Evolutionary conservation across 2,797 vertebrate genomes (phyloP), one percentile per base, ranked within the genome.

Genomic region (Platyrinchus mystaceus): DNA sequence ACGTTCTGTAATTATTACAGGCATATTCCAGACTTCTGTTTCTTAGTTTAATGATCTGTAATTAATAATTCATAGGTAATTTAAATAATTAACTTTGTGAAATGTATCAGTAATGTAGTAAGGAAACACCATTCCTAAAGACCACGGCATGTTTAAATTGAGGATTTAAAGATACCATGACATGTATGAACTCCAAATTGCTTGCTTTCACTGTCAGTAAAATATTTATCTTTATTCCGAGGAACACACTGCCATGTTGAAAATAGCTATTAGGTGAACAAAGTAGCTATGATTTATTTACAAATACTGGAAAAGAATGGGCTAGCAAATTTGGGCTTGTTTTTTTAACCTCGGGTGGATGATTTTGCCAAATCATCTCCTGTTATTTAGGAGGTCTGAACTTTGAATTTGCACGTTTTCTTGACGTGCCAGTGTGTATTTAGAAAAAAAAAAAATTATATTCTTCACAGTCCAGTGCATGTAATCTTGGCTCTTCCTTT

Each of bases 21-120:
- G 49, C 74, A 1, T 53, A n/a, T 89, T 83, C 30, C 5, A 74
- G 86, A n/a, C 30, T 64, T 78, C 21, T 46, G 32, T 0, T 28
- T 58, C 90, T 89, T 87, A 37, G 73, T 92, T 91, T 84, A 89
- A 90, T 74, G 81, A 89, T 80, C 44, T 43, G 18, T 14, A 84
- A 70, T 97, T 94, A 95, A 93, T 95, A 96, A 96, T 97, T 95
- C 53, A 96, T 94, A 78, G 59, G 9, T 64, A 92, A 95, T 96
- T 94, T 94, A 94, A 96, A 95, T 97, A 94, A 93, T 97, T 90
- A 96, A 93, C 93, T 89, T 60, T 82, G 69, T 95, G 88, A 96
- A 91, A 94, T 96, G 76, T 94, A 90, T 96, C 70, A 70, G 90
- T 67, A 76, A 52, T 74, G 47, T 63, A 46, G 44, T 59, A 62